Conservation (phyloP, 2,888 invertebrate species). For the Drosophila demipolita region DNA sequence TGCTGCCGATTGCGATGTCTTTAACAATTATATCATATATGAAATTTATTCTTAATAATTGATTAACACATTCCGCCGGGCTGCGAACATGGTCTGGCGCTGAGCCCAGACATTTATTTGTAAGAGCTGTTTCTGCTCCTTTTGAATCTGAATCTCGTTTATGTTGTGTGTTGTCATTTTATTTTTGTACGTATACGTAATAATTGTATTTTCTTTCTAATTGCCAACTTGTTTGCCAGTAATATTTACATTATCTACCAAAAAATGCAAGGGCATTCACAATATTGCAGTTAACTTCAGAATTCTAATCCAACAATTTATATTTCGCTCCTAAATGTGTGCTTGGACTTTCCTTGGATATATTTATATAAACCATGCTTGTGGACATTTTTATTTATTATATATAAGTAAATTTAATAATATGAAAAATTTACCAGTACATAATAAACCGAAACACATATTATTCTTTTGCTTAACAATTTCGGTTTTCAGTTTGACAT, state of each 20-base stretch:
- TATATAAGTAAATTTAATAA: not conserved
- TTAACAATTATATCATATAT: constrained; percentile 36
- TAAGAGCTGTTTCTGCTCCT: constrained; percentile 17
- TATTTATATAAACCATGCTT: not conserved
- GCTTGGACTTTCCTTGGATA: not conserved
- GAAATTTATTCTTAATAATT: constrained; percentile 25
- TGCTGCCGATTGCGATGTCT: not conserved
- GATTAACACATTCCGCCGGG: constrained; percentile 32
- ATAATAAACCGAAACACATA: not conserved
- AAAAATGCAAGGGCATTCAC: not conserved
- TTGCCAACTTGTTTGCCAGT: constrained; percentile 48
- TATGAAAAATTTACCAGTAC: not conserved
- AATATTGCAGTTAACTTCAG: not conserved
- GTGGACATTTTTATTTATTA: not conserved
- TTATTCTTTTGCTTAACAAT: not conserved
- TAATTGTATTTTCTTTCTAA: constrained; percentile 43
- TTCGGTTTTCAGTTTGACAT: not conserved
- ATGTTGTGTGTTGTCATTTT: constrained; percentile 62
- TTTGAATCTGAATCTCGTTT: not conserved
- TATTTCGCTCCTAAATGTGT: not conserved
- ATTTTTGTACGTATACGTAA: constrained; percentile 71
- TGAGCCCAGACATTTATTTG: constrained; percentile 77
- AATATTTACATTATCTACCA: constrained; percentile 46
- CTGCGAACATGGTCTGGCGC: constrained; percentile 73
- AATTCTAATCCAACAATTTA: not conserved